phyloP scores from a whole-genome alignment of 1,140 invertebrate genomes.

The Propsilocerus akamusi region DNA sequence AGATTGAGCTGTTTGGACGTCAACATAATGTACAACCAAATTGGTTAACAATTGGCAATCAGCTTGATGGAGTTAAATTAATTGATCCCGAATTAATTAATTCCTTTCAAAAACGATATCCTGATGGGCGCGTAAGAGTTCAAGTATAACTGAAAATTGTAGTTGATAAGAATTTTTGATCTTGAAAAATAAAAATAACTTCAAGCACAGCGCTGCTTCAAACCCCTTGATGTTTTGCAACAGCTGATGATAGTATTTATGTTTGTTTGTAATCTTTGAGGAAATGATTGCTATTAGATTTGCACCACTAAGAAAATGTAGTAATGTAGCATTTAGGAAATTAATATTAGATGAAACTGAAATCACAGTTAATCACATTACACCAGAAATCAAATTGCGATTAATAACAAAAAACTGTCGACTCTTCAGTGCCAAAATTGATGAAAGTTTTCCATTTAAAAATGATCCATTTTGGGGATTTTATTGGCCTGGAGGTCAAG shows the following conservation, averaged over 20 bases:
- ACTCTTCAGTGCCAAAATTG: constrained; percentile 24
- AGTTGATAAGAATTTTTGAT: too few relatives aligned
- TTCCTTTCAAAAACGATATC: constrained; percentile 79
- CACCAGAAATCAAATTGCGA: constrained; percentile 30
- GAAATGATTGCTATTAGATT: too few relatives aligned
- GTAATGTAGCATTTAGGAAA: too few relatives aligned
- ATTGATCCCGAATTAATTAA: constrained; percentile 83
- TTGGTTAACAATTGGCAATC: constrained; percentile 93
- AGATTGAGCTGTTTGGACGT: constrained; percentile 93
- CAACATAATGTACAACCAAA: constrained; percentile 97
- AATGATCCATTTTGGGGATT: constrained; percentile 35
- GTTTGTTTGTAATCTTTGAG: too few relatives aligned
- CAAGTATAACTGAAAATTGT: too few relatives aligned
- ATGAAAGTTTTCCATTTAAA: constrained; percentile 16
- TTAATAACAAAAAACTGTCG: constrained; percentile 30
- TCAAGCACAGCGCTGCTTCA: too few relatives aligned
- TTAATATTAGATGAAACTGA: not conserved
- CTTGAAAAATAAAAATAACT: too few relatives aligned
- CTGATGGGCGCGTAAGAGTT: too few relatives aligned
- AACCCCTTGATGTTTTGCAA: too few relatives aligned
- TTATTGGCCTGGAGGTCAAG: constrained; percentile 40
- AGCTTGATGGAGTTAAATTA: constrained; percentile 83
- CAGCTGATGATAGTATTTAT: too few relatives aligned
- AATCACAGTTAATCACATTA: constrained; percentile 24
- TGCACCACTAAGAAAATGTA: too few relatives aligned